Percentiles rank a stretch among this genome's conserved stretches.
Conservation (phyloP, 2,797 vertebrate genomes). For the Cetoscarus ocellatus region DNA sequence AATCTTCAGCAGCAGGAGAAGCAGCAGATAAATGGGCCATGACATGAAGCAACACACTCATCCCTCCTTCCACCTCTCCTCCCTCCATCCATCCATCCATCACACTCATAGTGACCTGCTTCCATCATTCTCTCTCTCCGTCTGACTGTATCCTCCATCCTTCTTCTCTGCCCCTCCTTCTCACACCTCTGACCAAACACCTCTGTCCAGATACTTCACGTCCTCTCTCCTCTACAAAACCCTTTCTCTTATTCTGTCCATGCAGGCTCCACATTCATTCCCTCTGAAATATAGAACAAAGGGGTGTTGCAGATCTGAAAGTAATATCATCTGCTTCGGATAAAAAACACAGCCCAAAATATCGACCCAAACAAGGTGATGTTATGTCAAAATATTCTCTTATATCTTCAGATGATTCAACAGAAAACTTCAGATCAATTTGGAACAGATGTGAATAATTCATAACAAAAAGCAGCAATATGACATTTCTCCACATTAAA, state of each 20-base stretch:
- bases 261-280: background rate
- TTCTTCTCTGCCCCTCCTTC: slow-evolving; percentile 2
- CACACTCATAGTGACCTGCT: slow-evolving; percentile 28
- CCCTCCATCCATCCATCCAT: slow-evolving; percentile 15
- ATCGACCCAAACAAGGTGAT: no score
- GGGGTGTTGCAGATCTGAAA: background rate
- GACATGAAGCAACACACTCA: slow-evolving; percentile 17
- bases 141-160: slow-evolving; percentile 1
- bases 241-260: background rate
- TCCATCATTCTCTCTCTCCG: slow-evolving; percentile 8
- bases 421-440: no score
- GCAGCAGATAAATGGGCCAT: slow-evolving; percentile 40
- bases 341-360: no score
- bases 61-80: background rate
- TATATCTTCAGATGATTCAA: no score
- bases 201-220: background rate
- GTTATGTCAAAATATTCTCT: no score
- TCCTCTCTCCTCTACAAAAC: background rate
- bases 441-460: no score
- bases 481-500: no score
- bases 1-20: slow-evolving; percentile 10
- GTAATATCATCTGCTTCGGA: no score
- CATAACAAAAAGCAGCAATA: no score
- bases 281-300: background rate
- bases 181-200: background rate